phyloP scores from a whole-genome alignment of 2,888 invertebrate genomes.

The Ochropleura plecta region DNA sequence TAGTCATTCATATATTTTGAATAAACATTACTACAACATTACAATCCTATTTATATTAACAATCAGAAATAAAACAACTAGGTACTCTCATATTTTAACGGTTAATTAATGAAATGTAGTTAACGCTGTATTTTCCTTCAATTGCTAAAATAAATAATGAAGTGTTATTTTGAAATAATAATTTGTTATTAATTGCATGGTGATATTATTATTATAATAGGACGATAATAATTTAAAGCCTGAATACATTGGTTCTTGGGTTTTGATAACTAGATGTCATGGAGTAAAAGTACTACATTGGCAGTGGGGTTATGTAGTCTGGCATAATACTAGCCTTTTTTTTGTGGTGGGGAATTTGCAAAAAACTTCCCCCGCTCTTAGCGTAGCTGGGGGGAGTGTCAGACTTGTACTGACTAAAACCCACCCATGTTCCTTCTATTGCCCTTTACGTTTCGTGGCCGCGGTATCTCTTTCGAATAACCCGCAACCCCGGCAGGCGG shows the following conservation, averaged over 20 bases:
- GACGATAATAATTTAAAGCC: background rate
- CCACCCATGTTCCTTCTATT: too few relatives aligned
- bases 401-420: too few relatives aligned
- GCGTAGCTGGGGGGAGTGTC: too few relatives aligned
- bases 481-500: too few relatives aligned
- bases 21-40: constrained; percentile 19
- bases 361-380: too few relatives aligned
- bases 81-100: constrained; percentile 34
- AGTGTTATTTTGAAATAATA: background rate
- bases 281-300: background rate
- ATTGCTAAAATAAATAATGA: constrained; percentile 20
- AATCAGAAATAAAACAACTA: constrained; percentile 29
- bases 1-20: background rate
- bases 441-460: too few relatives aligned
- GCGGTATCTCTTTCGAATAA: too few relatives aligned
- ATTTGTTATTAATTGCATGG: background rate
- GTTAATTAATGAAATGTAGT: constrained; percentile 43
- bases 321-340: too few relatives aligned
- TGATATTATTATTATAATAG: background rate
- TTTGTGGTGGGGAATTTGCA: too few relatives aligned
- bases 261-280: background rate
- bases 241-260: background rate
- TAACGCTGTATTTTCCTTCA: constrained; percentile 12
- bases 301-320: too few relatives aligned
- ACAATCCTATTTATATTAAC: constrained; percentile 37